Conservation (phyloP, 1,140 invertebrate genomes). For the Cataglyphis hispanica region DNA sequence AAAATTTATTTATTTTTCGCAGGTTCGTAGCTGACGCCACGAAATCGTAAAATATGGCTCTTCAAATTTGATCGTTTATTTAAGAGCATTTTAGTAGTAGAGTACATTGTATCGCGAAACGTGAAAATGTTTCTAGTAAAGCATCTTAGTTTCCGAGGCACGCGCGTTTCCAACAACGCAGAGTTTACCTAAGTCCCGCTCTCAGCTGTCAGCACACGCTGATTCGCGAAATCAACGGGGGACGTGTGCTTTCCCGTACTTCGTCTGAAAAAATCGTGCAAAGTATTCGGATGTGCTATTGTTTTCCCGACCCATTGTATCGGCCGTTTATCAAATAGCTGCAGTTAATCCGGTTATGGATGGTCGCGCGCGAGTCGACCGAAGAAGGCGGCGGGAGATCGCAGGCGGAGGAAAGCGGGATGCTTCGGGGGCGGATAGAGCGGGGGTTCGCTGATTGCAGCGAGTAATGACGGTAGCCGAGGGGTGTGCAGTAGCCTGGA, state of each 20-base stretch:
- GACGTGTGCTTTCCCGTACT: neutral
- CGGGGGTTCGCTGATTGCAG: constrained; percentile 84
- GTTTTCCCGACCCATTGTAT: constrained; percentile 47
- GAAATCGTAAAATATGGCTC: neutral
- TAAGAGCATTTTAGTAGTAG: neutral
- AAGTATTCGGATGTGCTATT: constrained; percentile 52
- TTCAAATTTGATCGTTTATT: neutral
- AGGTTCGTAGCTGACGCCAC: neutral
- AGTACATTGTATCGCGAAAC: neutral
- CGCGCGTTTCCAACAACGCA: constrained; percentile 38
- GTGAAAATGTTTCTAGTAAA: neutral
- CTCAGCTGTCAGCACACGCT: constrained; percentile 50
- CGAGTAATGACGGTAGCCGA: constrained; percentile 84
- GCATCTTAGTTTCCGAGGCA: constrained; percentile 23
- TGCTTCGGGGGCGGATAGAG: constrained; percentile 53
- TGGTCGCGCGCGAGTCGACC: constrained; percentile 76
- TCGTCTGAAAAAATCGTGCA: constrained; percentile 52
- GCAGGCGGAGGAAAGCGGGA: constrained; percentile 76
- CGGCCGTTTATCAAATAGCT: constrained; percentile 83
- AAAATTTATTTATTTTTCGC: neutral
- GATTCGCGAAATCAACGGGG: constrained; percentile 53
- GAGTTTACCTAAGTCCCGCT: constrained; percentile 52
- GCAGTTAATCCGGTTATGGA: constrained; percentile 84
- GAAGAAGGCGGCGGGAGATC: constrained; percentile 71
- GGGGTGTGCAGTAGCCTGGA: constrained; percentile 87